phyloP scores from a whole-genome alignment of 1,140 invertebrate species.

The Hesperophylax magnus region DNA sequence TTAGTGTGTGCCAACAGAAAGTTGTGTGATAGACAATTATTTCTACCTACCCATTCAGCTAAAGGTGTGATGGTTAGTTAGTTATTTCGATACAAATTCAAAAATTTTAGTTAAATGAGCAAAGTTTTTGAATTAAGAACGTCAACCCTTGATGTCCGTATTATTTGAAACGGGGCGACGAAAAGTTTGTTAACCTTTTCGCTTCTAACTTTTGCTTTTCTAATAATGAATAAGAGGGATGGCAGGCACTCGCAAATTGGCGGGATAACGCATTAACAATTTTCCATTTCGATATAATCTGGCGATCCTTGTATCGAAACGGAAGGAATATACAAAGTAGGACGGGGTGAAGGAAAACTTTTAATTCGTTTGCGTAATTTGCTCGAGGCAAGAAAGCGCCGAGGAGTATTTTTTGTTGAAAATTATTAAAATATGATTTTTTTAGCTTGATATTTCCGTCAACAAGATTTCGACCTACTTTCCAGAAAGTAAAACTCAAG shows the following conservation, averaged over 20 bases:
- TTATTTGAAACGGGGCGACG: conserved; percentile 1
- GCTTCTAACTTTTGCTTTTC: conserved; percentile 4
- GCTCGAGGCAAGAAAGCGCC: neutral
- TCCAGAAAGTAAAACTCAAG: too few species aligned
- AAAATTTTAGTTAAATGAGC: too few species aligned
- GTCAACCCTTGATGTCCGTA: neutral
- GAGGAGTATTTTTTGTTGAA: neutral
- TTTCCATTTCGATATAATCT: conserved; percentile 38
- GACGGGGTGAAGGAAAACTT: conserved; percentile 19
- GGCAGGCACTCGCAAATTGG: conserved; percentile 1
- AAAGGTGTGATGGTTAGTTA: too few species aligned
- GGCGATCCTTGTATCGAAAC: conserved; percentile 17
- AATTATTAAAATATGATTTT: neutral
- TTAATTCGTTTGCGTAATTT: conserved; percentile 26
- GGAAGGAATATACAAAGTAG: neutral
- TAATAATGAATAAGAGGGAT: neutral
- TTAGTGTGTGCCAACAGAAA: too few species aligned
- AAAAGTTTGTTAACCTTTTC: conserved; percentile 23
- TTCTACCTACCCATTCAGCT: too few species aligned
- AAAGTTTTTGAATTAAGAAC: neutral
- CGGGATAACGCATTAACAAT: conserved; percentile 29
- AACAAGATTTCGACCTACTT: too few species aligned
- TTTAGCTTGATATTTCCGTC: neutral
- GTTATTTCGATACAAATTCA: too few species aligned
- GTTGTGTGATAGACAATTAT: too few species aligned